A percentile compares a stretch with the other conserved stretches of the same genome.
Conservation (phyloP, 2,797 vertebrate species). For the Melanotaenia nigrans region DNA sequence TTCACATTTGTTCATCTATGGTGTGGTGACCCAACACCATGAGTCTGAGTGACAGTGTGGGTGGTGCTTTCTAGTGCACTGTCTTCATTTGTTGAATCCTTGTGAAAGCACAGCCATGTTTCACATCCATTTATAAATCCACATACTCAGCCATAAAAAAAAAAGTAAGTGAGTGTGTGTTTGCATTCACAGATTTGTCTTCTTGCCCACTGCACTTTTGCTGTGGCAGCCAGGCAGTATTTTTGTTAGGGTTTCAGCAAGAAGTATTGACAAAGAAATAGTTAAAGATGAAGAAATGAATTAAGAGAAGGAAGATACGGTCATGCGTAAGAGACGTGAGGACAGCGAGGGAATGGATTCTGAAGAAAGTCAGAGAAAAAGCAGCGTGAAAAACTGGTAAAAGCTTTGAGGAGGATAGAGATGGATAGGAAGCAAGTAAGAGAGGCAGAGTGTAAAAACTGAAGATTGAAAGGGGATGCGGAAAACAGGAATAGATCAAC, state of each 20-base stretch:
- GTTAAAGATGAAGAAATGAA: slow-evolving; percentile 32
- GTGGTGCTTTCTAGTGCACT: slow-evolving; percentile 10
- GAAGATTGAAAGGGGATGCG: slow-evolving; percentile 65
- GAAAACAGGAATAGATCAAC: slow-evolving; percentile 78
- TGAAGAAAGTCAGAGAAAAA: slow-evolving; percentile 39
- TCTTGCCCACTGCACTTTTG: slow-evolving; percentile 19
- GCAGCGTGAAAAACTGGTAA: slow-evolving; percentile 43
- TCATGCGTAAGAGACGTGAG: slow-evolving; percentile 16
- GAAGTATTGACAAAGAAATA: slow-evolving; percentile 38
- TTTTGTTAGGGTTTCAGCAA: slow-evolving; percentile 43
- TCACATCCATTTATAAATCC: slow-evolving; percentile 38
- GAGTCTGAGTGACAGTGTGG: slow-evolving; percentile 24
- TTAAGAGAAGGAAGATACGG: slow-evolving; percentile 23
- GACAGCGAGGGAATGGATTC: slow-evolving; percentile 35
- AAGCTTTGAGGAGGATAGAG: slow-evolving; percentile 60
- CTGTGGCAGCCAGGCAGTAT: not conserved
- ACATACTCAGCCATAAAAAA: slow-evolving; percentile 1
- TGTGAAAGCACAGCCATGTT: slow-evolving; percentile 23
- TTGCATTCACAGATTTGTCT: slow-evolving; percentile 18
- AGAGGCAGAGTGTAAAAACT: slow-evolving; percentile 60
- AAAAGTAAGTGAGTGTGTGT: not conserved
- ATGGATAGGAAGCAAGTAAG: slow-evolving; percentile 55
- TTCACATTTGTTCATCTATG: slow-evolving; percentile 15
- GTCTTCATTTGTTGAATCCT: slow-evolving; percentile 35
- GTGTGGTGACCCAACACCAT: slow-evolving; percentile 20